A percentile compares a stretch with the other conserved stretches of the same genome.
Evolutionary conservation across 1,140 invertebrate genomes (phyloP).

Genomic region (Zaprionus davidi): DNA sequence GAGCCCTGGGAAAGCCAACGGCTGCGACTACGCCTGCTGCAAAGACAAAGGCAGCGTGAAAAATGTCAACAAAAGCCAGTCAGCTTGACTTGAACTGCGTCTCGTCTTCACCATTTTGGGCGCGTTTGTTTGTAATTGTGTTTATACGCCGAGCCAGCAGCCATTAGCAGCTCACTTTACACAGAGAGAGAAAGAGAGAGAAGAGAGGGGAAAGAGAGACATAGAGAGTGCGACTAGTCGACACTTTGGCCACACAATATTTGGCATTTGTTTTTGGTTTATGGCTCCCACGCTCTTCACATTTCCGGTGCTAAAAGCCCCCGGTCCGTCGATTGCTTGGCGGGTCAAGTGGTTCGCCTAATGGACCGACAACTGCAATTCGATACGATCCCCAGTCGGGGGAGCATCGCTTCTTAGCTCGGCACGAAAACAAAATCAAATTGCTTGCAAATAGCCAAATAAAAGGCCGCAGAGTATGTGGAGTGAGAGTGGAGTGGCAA

Average conservation of each 20-base stretch:
- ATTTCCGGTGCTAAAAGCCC: conserved; percentile 66
- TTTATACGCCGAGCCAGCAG: conserved; percentile 27
- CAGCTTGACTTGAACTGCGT: conserved; percentile 1
- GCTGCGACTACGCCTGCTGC: conserved; percentile 26
- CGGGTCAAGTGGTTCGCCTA: conserved; percentile 67
- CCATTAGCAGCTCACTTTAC: conserved; percentile 81
- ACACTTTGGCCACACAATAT: conserved; percentile 61
- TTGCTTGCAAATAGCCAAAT: conserved; percentile 76
- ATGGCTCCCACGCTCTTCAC: conserved; percentile 22
- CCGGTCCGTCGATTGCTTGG: not conserved
- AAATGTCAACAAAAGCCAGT: conserved; percentile 32
- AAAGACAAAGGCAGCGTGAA: conserved; percentile 3
- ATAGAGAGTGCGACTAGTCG: not conserved
- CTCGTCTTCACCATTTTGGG: not conserved
- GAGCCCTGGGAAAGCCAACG: conserved; percentile 33
- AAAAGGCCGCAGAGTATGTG: conserved; percentile 42
- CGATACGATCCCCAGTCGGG: conserved; percentile 47
- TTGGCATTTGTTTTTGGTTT: conserved; percentile 59
- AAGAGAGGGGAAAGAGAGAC: not conserved
- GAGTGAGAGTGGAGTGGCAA: not conserved
- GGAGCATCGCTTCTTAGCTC: not conserved
- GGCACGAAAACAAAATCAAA: conserved; percentile 71
- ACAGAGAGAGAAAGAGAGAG: conserved; percentile 16
- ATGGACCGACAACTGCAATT: conserved; percentile 76
- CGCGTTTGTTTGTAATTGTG: conserved; percentile 43